Conservation (phyloP, 2,113 vertebrate genomes). For the Pseudonaja textilis region DNA sequence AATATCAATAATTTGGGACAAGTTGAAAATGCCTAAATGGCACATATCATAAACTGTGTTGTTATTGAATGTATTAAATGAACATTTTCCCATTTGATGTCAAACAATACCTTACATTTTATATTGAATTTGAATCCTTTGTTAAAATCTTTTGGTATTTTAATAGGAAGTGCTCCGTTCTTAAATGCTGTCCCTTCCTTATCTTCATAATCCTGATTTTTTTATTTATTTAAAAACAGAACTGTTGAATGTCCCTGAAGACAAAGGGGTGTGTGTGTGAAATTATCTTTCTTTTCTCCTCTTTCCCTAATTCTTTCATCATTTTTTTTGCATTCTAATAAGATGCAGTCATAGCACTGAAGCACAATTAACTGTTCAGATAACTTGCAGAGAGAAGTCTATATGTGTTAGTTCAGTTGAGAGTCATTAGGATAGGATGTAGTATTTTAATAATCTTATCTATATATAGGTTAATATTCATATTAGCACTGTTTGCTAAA, state of each 20-base stretch:
- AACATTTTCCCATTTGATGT: not conserved
- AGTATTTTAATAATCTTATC: not conserved
- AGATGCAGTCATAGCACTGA: not conserved
- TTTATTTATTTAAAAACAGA: not conserved
- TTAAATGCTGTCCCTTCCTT: not conserved
- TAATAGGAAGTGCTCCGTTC: not conserved
- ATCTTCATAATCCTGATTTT: not conserved
- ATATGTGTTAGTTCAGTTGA: not conserved
- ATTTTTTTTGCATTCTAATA: not conserved
- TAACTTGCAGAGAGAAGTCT: not conserved
- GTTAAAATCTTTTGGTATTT: not conserved
- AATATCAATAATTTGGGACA: no score
- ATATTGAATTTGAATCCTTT: not conserved
- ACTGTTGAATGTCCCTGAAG: not conserved
- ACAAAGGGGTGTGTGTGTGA: not conserved
- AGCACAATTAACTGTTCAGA: not conserved
- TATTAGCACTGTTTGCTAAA: not conserved
- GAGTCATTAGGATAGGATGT: not conserved
- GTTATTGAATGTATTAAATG: not conserved
- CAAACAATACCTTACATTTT: not conserved
- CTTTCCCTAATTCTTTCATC: not conserved
- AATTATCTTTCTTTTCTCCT: not conserved
- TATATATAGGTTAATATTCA: not conserved
- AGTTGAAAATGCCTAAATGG: no score
- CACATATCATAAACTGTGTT: not conserved